A percentile compares a stretch with the other conserved stretches of the same genome.
phyloP scores from a whole-genome alignment of 2,113 vertebrate species.

The Anarrhichthys ocellatus region DNA sequence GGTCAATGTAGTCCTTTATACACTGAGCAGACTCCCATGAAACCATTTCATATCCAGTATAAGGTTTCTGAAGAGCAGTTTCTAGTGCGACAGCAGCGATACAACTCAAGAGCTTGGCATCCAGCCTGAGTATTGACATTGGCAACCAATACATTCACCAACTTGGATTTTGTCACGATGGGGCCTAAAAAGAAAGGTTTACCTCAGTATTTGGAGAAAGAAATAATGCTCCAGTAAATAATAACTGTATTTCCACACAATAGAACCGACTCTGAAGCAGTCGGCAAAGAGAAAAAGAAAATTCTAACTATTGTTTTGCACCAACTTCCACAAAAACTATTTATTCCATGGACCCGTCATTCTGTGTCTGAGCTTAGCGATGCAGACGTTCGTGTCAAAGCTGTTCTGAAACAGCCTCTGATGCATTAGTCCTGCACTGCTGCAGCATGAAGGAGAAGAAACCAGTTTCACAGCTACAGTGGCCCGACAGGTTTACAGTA shows the following conservation, averaged over 20 bases:
- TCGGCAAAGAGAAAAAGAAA: neutral
- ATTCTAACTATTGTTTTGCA: conserved; percentile 56
- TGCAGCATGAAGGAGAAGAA: conserved; percentile 1
- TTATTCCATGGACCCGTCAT: neutral
- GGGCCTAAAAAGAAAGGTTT: conserved; percentile 6
- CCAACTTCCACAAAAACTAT: conserved; percentile 6
- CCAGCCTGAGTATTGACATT: conserved; percentile 29
- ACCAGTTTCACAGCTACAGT: neutral
- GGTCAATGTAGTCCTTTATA: neutral
- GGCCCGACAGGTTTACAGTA: conserved; percentile 7
- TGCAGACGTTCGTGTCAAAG: neutral
- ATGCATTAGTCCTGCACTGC: conserved; percentile 13
- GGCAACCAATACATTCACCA: conserved; percentile 69
- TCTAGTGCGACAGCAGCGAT: conserved; percentile 37
- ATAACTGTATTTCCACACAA: neutral
- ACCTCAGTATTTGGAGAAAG: neutral
- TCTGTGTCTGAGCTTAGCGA: neutral
- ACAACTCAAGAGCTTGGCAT: conserved; percentile 39
- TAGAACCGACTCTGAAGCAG: neutral
- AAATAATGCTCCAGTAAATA: neutral
- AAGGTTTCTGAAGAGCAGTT: neutral
- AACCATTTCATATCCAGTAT: neutral
- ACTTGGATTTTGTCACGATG: conserved; percentile 23
- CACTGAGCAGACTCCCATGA: neutral
- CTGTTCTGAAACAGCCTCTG: conserved; percentile 31